phyloP scores from a whole-genome alignment of 2,888 invertebrate species.

The Drepana falcataria region DNA sequence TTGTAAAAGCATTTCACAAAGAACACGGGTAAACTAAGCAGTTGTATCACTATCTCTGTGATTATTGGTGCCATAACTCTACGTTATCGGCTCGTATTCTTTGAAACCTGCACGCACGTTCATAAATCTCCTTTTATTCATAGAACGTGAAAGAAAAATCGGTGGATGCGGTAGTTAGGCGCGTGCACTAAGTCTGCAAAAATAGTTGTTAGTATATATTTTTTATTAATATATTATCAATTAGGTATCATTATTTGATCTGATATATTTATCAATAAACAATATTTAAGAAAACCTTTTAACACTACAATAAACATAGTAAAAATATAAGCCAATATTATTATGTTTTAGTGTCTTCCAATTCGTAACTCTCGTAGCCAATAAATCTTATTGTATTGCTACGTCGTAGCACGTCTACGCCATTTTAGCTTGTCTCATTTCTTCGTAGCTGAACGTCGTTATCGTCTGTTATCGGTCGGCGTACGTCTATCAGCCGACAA shows the following conservation, averaged over 20 bases:
- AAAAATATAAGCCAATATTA: not conserved
- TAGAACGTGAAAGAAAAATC: not conserved
- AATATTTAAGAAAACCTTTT: no score
- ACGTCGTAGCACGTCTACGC: not conserved
- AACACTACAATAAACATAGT: no score
- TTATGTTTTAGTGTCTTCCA: not conserved
- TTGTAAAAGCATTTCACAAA: not conserved
- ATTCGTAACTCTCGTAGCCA: not conserved
- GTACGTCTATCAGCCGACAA: constrained; percentile 43
- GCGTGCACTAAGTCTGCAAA: not conserved
- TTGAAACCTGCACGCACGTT: constrained; percentile 34
- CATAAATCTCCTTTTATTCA: constrained; percentile 17
- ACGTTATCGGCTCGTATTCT: constrained; percentile 28
- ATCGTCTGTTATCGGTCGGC: constrained; percentile 39
- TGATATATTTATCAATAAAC: no score
- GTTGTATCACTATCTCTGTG: constrained; percentile 14
- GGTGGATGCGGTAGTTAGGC: constrained; percentile 4
- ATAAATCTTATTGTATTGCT: not conserved
- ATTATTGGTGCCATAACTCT: constrained; percentile 33
- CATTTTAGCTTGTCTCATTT: constrained; percentile 17
- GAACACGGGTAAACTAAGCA: constrained; percentile 25
- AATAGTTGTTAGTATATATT: no score
- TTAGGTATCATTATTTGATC: no score
- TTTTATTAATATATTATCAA: no score
- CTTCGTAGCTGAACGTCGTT: constrained; percentile 14